Evolutionary conservation across 2,113 vertebrate genomes (phyloP).

Genomic region (Dicentrarchus labrax): DNA sequence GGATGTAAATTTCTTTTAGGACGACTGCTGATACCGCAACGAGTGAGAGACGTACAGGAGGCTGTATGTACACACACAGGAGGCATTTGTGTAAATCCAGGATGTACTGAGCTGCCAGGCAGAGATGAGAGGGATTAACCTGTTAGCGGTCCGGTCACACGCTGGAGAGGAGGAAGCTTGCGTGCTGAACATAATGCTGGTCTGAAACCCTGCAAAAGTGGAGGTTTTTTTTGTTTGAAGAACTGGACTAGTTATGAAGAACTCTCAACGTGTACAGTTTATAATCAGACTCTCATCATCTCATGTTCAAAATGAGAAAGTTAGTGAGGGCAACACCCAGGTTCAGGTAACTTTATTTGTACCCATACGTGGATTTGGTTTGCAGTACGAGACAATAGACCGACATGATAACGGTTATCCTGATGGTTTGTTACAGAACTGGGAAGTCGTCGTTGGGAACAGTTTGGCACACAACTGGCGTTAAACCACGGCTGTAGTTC

Average conservation of each 20-base stretch:
- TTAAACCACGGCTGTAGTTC: too few species aligned
- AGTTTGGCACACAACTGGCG: too few species aligned
- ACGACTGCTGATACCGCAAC: not conserved
- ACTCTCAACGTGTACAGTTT: not conserved
- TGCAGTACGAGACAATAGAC: too few species aligned
- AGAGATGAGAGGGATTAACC: constrained; percentile 65
- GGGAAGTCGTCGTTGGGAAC: too few species aligned
- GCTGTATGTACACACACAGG: not conserved
- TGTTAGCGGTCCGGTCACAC: constrained; percentile 22
- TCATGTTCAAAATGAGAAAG: not conserved
- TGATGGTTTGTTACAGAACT: too few species aligned
- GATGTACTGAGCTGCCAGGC: constrained; percentile 61
- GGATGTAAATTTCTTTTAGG: fast-evolving
- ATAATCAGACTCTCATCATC: not conserved
- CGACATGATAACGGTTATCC: too few species aligned
- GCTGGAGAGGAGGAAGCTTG: constrained; percentile 30
- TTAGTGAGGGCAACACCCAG: not conserved
- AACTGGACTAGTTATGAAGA: not conserved
- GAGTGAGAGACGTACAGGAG: not conserved
- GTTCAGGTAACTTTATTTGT: too few species aligned
- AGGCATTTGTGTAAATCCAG: constrained; percentile 62
- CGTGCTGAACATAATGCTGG: constrained; percentile 4
- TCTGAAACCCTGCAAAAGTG: not conserved
- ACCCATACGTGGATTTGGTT: too few species aligned
- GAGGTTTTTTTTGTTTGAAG: not conserved